Evolutionary conservation across 2,113 vertebrate genomes (phyloP), one percentile per base, ranked within the genome.

Genomic region (Istiophorus platypterus): DNA sequence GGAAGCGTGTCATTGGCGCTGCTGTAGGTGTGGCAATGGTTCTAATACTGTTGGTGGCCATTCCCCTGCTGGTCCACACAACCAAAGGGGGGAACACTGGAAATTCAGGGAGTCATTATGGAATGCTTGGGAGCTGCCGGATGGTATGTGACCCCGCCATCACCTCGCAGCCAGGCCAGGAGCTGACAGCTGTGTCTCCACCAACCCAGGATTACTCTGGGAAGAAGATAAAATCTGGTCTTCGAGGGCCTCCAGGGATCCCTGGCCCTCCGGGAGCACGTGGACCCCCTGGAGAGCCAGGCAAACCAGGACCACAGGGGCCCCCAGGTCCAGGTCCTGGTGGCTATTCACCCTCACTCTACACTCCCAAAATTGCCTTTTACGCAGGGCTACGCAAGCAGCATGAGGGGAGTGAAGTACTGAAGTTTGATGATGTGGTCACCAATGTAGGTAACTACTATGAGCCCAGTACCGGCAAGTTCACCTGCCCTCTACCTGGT

Each of bases 371-470:
- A 87, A 99, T 99, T 2, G 98, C 98, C 58, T 99, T 99, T 89
- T 99, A 99, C 2, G 97, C 97, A 20, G 98, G 98, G 63, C 94
- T 99, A 52, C 94, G 97, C 82, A 96, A 97, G 71, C 97, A 98
- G 67, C 98, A 99, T 0, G 98, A 99, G 80, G 98, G 97, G 26
- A 98, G 91, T 24, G 97, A 99, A 80, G 95, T 99, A 75, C 94
- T 99, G 80, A 97, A 97, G 78, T 99, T 99, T 74, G 98, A 99
- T 88, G 98, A 99, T 10, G 98, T 99, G 77, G 98, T 98, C 65
- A 99, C 98, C 90, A 99, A 99, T 85, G 97, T 99, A 29, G 98
- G 98, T 61, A 99, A 99, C 94, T 98, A 98, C 94, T 99, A 99
- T 12, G 98, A 99, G 86, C 97, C 97, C 27, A 96, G 95, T 77